These are phyloP conservation scores for Eupithecia pulchellata DNA, from an alignment of 2,888 invertebrate species.

Conservation along the genomic window DNA sequence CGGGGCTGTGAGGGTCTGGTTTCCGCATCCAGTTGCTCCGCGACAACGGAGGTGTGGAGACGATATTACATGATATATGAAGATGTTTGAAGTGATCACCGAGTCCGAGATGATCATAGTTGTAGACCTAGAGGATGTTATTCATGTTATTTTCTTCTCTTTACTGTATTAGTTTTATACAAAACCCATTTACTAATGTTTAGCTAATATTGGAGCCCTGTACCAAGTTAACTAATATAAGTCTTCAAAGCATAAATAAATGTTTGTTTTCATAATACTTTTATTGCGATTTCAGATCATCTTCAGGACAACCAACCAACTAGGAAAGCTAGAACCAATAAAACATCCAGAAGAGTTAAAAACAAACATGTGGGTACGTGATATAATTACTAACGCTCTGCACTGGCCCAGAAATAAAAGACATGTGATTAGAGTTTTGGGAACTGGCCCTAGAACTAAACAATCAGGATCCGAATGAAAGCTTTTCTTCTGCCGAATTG, in stretches of 20 bases:
- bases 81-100: neutral
- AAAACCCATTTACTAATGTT: too few relatives aligned
- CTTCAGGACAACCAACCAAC: neutral
- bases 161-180: too few relatives aligned
- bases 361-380: neutral
- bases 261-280: too few relatives aligned
- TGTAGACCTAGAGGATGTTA: too few relatives aligned
- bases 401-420: neutral
- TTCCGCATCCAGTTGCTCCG: conserved; percentile 60
- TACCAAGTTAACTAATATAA: too few relatives aligned
- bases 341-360: neutral
- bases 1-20: conserved; percentile 51
- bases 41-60: conserved; percentile 23
- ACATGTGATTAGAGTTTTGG: neutral
- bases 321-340: neutral
- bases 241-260: too few relatives aligned
- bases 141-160: too few relatives aligned
- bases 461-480: neutral
- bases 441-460: neutral
- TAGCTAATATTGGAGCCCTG: too few relatives aligned
- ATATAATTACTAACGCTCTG: neutral
- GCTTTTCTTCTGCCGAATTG: neutral
- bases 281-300: neutral
- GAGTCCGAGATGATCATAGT: neutral
- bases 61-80: conserved; percentile 10